Conservation (phyloP, 2,888 invertebrate species). For the Odontocolon sp. region DNA sequence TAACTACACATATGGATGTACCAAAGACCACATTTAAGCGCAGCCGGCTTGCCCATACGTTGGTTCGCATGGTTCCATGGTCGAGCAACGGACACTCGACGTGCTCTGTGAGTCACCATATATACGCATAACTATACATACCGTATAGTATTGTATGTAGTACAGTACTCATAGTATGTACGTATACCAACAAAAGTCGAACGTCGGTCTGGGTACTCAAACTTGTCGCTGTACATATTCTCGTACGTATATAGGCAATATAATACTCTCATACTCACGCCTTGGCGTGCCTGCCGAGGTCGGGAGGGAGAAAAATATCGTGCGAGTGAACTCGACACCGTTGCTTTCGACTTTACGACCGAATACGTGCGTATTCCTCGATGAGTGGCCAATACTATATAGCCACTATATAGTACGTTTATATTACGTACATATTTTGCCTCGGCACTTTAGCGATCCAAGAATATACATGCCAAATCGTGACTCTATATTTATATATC, state of each 20-base stretch:
- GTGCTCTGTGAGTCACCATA: constrained; percentile 47
- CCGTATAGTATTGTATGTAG: constrained; percentile 1
- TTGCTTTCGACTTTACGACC: constrained; percentile 48
- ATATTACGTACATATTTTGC: background rate
- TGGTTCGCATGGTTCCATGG: constrained; percentile 36
- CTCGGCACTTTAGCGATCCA: too few relatives aligned
- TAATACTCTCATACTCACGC: constrained; percentile 1
- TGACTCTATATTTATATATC: background rate
- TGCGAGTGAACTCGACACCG: constrained; percentile 53
- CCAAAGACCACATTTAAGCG: too few relatives aligned
- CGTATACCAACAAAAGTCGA: constrained; percentile 4
- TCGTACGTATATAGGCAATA: background rate
- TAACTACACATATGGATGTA: background rate
- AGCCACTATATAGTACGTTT: background rate
- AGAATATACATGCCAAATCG: constrained; percentile 6
- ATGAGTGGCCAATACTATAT: constrained; percentile 19
- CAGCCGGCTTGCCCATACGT: constrained; percentile 26
- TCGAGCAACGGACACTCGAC: constrained; percentile 53
- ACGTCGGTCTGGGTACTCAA: constrained; percentile 28
- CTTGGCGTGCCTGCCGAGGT: too few relatives aligned
- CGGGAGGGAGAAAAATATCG: constrained; percentile 33
- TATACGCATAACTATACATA: constrained; percentile 35
- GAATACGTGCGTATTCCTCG: constrained; percentile 49
- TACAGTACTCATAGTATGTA: constrained; percentile 1
- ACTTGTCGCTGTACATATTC: background rate